Evolutionary conservation across 2,888 invertebrate genomes (phyloP).

Genomic region (Cheilosia impressa): DNA sequence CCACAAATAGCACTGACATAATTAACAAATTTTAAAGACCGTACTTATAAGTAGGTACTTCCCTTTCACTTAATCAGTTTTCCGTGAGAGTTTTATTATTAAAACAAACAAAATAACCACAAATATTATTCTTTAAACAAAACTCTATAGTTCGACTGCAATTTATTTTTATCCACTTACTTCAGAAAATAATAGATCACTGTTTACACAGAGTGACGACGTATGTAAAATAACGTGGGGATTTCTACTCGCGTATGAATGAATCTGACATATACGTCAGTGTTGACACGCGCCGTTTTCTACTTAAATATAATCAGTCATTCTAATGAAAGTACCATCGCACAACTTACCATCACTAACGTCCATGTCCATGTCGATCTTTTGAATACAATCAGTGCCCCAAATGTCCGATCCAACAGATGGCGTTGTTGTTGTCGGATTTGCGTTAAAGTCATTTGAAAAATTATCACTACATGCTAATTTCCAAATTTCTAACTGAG

Average conservation of each 20-base stretch:
- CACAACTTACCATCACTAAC: conserved; percentile 80
- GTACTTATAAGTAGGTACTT: not conserved
- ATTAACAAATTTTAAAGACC: too few species aligned
- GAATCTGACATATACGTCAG: conserved; percentile 48
- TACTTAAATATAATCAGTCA: conserved; percentile 18
- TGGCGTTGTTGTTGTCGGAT: conserved; percentile 79
- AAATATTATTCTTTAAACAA: not conserved
- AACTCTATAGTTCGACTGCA: not conserved
- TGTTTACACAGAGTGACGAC: conserved; percentile 32
- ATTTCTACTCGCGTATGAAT: conserved; percentile 53
- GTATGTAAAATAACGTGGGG: conserved; percentile 29
- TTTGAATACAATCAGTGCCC: conserved; percentile 77
- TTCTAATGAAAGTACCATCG: conserved; percentile 16
- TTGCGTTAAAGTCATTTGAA: conserved; percentile 80
- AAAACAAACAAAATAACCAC: conserved; percentile 14
- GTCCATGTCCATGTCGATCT: conserved; percentile 79
- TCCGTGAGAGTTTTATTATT: not conserved
- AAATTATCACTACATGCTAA: conserved; percentile 88
- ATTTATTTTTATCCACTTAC: conserved; percentile 64
- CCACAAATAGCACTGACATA: too few species aligned
- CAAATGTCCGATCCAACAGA: conserved; percentile 76
- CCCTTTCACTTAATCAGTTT: not conserved
- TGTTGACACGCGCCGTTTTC: conserved; percentile 32
- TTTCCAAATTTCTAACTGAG: conserved; percentile 96
- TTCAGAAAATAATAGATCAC: conserved; percentile 66